A percentile compares a stretch with the other conserved stretches of the same genome.
Conservation (phyloP, 2,888 invertebrate species). For the Drosophila monieri region DNA sequence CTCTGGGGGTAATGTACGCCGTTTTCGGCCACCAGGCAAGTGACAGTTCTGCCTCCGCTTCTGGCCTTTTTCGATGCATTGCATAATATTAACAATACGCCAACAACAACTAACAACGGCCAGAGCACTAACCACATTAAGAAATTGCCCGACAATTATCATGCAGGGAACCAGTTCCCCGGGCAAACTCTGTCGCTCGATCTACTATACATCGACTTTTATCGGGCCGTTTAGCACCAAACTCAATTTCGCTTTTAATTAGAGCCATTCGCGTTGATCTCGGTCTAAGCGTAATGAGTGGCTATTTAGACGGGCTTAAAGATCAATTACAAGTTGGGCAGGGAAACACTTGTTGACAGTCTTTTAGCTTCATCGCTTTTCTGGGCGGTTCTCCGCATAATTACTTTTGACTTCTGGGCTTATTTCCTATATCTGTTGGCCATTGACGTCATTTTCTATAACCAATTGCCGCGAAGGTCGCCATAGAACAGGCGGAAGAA, state of each 20-base stretch:
- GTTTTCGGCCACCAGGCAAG: slow-evolving; percentile 48
- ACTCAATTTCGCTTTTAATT: slow-evolving; percentile 63
- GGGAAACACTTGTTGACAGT: slow-evolving; percentile 26
- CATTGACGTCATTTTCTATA: slow-evolving; percentile 40
- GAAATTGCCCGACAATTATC: slow-evolving; percentile 39
- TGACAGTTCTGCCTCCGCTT: slow-evolving; percentile 59
- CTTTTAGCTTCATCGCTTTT: slow-evolving; percentile 23
- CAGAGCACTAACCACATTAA: slow-evolving; percentile 24
- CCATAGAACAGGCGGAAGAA: slow-evolving; percentile 6
- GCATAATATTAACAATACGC: slow-evolving; percentile 26
- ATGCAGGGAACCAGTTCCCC: slow-evolving; percentile 34
- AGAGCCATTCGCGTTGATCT: slow-evolving; percentile 44
- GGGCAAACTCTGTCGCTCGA: slow-evolving; percentile 13
- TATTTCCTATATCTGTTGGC: slow-evolving; percentile 17
- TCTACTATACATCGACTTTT: slow-evolving; percentile 13
- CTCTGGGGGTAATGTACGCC: slow-evolving; percentile 66
- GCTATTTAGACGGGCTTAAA: slow-evolving; percentile 33
- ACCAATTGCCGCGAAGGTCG: slow-evolving; percentile 66
- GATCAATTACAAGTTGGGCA: slow-evolving; percentile 24
- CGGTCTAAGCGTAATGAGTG: slow-evolving; percentile 28
- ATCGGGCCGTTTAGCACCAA: slow-evolving; percentile 36
- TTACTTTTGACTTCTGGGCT: slow-evolving; percentile 11
- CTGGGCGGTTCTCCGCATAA: slow-evolving; percentile 16
- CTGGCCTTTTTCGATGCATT: slow-evolving; percentile 25
- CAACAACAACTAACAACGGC: not conserved